Evolutionary conservation across 1,140 invertebrate species (phyloP), one percentile per base, ranked within the genome.

Genomic region (Sycobia sp.): DNA sequence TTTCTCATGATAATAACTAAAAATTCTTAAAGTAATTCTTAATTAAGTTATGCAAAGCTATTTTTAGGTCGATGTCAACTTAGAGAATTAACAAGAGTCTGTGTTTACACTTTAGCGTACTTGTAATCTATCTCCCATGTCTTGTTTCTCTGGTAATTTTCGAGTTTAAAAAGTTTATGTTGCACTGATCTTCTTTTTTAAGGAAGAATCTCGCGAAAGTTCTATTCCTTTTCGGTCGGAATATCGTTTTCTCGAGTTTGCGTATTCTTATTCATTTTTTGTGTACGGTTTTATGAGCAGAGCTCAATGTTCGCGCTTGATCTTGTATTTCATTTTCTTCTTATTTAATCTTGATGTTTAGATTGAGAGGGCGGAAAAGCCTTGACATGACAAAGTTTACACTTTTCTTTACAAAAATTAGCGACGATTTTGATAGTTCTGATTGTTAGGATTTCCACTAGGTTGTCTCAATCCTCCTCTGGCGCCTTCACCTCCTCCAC

Each of bases 401-500:
- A 46, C 0, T 8, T 49, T 58, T 14, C 43, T 51, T 16, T 20
- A 16, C 27, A 54, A 55, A 39, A 56, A 68, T 79, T 79, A 81
- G 71, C 79, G 79, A 53, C 79, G 77, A 49, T 72, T 79, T 39
- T 76, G 71, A 29, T 79, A 81, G 25, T 70, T 76, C 7, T 75
- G 67, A 34, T 77, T 80, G 36, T 69, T 70, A 18, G 76, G 75
- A 50, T 78, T 78, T 22, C 76, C 71, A 3, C 76, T 66, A 0
- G 75, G 68, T 18, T 80, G 78, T 65, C 79, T 69, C 67, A 81
- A 75, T 18, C 77, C 75, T 53, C 78, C 80, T 20, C 76, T 73
- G 13, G 76, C 76, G 68, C 81, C 75, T 23, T 78, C 73, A 14
- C 82, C 82, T 14, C 78, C 80, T 22, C 81, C 76, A 38, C 80